Base-by-base conservation (phyloP, 2,797 vertebrate species). In the Sebastes iracundus region DNA sequence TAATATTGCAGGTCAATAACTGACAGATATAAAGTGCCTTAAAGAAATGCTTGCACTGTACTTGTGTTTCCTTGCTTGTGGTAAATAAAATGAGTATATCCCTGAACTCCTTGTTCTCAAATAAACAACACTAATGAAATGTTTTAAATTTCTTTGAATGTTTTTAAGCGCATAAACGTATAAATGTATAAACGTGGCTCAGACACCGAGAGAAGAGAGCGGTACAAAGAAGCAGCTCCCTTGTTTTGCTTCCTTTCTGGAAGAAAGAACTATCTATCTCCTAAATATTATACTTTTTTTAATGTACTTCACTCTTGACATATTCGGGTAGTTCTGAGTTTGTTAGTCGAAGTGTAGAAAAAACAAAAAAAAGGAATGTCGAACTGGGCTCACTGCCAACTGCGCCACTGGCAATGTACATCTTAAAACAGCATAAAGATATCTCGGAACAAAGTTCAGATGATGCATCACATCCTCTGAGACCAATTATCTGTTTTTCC, bases 401-500 rank as follows among this genome's bases (percentile, higher is more conserved):
- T 3, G 52, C 58, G 68, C 86, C 80, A 75, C 81, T 61, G 86
- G 82, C 86, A 64, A 68, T 81, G 72, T 84, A 82, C 70, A 72
- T 90, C 78, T 83, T 82, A 81, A 91, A 92, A 83, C 80, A 82
- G 84, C 83, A 69, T 65, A 58, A 71, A 89, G 77, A 86, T 77
- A 71, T 86, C 73, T 72, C 70, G 32, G 72, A 86, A 90, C 89
- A 91, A 86, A 93, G 91, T 93, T 93, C 90, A 91, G 62, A 91
- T 88, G 79, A 90, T 88, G 79, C 69, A 77, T 77, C 70, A 20
- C 77, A 32, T 93, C 93, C 92, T 88, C 86, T 7, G 92, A 92
- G 93, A 92, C 92, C 90, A 94, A 94, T 95, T 94, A 95, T 87
- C 86, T 59, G 74, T 77, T 91, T 85, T 87, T 79, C 56, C 80